A percentile compares a stretch with the other conserved stretches of the same genome.
Conservation (phyloP, 2,888 invertebrate genomes). For the Drosophila yooni region DNA sequence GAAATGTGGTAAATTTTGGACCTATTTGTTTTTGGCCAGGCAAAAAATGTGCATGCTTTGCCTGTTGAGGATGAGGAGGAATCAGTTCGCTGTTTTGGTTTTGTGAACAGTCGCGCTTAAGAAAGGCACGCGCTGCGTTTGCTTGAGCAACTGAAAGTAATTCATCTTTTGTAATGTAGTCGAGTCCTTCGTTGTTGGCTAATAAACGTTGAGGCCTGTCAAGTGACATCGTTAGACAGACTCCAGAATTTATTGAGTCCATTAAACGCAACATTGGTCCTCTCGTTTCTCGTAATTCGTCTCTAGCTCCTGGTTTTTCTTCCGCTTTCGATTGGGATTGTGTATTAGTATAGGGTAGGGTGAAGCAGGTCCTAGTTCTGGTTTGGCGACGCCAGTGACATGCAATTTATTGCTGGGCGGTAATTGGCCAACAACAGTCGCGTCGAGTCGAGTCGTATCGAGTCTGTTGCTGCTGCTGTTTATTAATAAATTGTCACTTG, state of each 20-base stretch:
- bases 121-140: not conserved
- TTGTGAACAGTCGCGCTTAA: constrained; percentile 1
- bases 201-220: constrained; percentile 43
- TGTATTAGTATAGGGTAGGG: constrained; percentile 4
- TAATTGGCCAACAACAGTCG: constrained; percentile 65
- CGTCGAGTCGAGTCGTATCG: constrained; percentile 24
- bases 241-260: constrained; percentile 70
- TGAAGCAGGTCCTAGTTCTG: not conserved
- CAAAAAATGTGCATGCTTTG: not conserved
- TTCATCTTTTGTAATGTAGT: constrained; percentile 33
- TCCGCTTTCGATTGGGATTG: constrained; percentile 40
- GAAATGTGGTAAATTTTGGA: not conserved
- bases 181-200: constrained; percentile 12
- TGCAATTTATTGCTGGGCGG: constrained; percentile 74
- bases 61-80: not conserved
- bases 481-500: constrained; percentile 80
- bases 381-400: constrained; percentile 54
- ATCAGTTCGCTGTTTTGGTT: constrained; percentile 6
- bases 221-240: constrained; percentile 52
- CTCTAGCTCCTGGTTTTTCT: constrained; percentile 18
- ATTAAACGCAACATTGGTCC: constrained; percentile 72
- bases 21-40: not conserved
- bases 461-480: constrained; percentile 49
- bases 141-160: constrained; percentile 17
- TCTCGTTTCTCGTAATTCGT: constrained; percentile 5